These are phyloP conservation scores for Apis laboriosa DNA, from an alignment of 1,140 invertebrate genomes.

Conservation along the genomic window DNA sequence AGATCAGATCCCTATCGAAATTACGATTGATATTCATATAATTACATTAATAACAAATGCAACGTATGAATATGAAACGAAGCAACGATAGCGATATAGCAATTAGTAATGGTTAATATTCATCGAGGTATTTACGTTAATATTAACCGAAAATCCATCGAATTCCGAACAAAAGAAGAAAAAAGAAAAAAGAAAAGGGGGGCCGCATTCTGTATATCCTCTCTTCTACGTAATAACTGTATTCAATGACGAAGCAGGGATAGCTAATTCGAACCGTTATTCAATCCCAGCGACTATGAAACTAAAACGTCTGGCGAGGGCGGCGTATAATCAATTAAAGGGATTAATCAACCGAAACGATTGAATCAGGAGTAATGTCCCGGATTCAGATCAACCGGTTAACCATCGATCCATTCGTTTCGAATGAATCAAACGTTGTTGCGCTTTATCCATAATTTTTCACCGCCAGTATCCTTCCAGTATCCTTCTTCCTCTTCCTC, in stretches of 20 bases:
- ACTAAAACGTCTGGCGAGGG: constrained; percentile 1
- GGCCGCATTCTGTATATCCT: neutral
- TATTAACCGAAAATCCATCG: neutral
- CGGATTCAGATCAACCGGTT: constrained; percentile 7
- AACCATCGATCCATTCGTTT: neutral
- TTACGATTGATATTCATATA: neutral
- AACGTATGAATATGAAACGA: neutral
- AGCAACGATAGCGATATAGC: neutral
- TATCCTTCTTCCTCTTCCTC: no score
- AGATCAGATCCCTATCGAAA: neutral
- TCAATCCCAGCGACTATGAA: neutral
- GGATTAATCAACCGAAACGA: constrained; percentile 27
- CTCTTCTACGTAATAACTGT: neutral
- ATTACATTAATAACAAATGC: neutral
- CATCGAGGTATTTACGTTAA: neutral
- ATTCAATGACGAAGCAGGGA: neutral
- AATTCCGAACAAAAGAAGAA: no score
- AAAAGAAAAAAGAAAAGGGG: neutral
- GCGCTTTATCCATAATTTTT: no score
- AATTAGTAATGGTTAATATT: neutral
- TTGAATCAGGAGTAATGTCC: constrained; percentile 9
- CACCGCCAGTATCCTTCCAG: no score
- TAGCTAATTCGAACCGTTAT: constrained; percentile 9
- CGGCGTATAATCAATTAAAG: constrained; percentile 14
- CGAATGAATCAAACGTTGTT: constrained; percentile 2